Base-by-base conservation (phyloP, 53 echinoderm and acorn worm species). In the Arbacia lixula region DNA sequence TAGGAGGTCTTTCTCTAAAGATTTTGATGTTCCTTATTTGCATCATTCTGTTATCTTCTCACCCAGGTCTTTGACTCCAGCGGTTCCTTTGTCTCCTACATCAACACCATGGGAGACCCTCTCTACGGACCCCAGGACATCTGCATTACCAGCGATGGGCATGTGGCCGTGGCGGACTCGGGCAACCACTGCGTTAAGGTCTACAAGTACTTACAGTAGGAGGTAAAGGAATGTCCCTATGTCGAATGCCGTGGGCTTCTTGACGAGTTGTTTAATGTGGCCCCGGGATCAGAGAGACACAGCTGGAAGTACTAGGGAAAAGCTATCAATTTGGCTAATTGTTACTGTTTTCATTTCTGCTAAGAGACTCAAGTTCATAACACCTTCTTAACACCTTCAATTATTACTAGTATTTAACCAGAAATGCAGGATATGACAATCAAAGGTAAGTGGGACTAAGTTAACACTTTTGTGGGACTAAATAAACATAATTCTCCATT, bases 131-230 rank as follows among this genome's bases (percentile, higher is more conserved):
- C 98, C 11, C 98, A 97, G 60, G 98, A 93, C 71, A 62, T 97
- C 37, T 90, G 92, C 8, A 86, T 97, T 65, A 97, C 94, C 90
- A 97, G 92, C 51, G 98, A 97, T 14, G 98, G 98, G 5, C 91
- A 97, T 34, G 93, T 97, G n/a, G 98, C 94, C 0, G 98, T 97
- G 54, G 92, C 98, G 16, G 98, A 97, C 85, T 97, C 98, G 2
- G 98, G 98, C 31, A 97, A 97, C 85, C 93, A 97, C 85, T 97
- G 98, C 56, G 94, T 97, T 32, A 97, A 97, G 85, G 90, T 97
- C 65, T 97, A 97, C 94, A 97, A 97, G 92, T 97, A 97, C 90
- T 89, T 97, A 71, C 98, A 97, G 98, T 97, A 97, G 98, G 90
- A 97, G 94, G 92, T 97, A 90, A 92, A 92, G 86, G 92, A 92